Conservation (phyloP, 2,113 vertebrate genomes). For the Syngnathus floridae region DNA sequence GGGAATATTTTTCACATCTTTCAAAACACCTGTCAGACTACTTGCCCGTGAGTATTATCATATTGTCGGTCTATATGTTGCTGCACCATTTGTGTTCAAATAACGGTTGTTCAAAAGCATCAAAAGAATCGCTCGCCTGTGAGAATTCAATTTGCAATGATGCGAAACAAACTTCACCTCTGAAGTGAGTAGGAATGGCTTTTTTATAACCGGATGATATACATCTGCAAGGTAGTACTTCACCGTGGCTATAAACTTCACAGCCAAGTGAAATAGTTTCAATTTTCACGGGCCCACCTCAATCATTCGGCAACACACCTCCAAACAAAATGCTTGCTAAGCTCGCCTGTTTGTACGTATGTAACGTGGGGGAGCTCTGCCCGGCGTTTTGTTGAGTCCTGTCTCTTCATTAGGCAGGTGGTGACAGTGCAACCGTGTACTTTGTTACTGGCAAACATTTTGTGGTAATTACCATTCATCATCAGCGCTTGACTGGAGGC, state of each 20-base stretch:
- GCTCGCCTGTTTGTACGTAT: conserved; percentile 16
- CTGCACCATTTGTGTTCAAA: no score
- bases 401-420: conserved; percentile 57
- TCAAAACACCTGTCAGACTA: no score
- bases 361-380: conserved; percentile 23
- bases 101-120: no score
- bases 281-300: conserved; percentile 21
- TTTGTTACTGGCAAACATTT: conserved; percentile 44
- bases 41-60: no score
- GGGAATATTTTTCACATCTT: background rate
- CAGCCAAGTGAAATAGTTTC: conserved; percentile 18
- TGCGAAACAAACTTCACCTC: conserved; percentile 13
- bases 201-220: conserved; percentile 12
- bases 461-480: conserved; percentile 52
- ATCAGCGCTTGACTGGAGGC: conserved; percentile 35
- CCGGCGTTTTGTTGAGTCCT: conserved; percentile 55
- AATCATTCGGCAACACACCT: conserved; percentile 45
- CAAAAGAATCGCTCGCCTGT: no score
- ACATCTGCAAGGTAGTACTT: conserved; percentile 46
- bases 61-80: no score
- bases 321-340: conserved; percentile 45
- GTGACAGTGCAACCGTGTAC: conserved; percentile 48
- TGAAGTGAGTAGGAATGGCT: conserved; percentile 12
- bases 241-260: conserved; percentile 38
- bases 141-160: conserved; percentile 1